Percentiles rank a stretch among this genome's conserved stretches.
Evolutionary conservation across 2,113 vertebrate species (phyloP).

Genomic region (Boulengeromyrus knoepffleri): DNA sequence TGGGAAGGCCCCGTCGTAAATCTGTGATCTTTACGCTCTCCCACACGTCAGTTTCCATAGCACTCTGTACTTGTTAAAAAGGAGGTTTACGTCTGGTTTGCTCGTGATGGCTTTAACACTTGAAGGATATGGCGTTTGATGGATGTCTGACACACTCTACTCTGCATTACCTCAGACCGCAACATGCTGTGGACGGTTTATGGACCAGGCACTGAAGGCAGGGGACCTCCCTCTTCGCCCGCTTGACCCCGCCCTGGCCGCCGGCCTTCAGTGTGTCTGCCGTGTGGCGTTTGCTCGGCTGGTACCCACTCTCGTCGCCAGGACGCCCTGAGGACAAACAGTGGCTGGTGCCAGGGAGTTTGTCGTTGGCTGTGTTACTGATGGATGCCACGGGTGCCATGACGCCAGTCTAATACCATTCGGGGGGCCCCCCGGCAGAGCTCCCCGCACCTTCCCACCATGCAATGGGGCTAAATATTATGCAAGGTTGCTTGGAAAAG

Average conservation of each 20-base stretch:
- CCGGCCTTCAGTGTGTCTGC: constrained; percentile 13
- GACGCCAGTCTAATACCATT: not conserved
- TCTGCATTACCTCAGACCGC: not conserved
- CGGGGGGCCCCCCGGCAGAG: not conserved
- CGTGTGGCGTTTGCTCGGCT: not conserved
- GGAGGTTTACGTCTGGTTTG: not conserved
- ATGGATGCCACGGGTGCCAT: not conserved
- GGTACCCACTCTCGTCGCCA: constrained; percentile 35
- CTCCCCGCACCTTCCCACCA: not conserved
- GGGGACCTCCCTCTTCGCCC: not conserved
- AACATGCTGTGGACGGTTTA: not conserved
- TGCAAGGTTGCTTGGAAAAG: constrained; percentile 37
- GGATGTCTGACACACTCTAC: not conserved
- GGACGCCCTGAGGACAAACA: constrained; percentile 49
- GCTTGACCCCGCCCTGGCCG: not conserved
- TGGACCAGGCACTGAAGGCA: not conserved
- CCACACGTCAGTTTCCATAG: not conserved
- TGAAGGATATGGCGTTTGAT: not conserved
- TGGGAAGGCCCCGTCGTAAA: not conserved
- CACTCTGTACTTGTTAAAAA: not conserved
- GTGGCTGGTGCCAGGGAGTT: constrained; percentile 41
- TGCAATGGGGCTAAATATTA: constrained; percentile 35
- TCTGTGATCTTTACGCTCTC: not conserved
- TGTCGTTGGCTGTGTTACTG: constrained; percentile 18
- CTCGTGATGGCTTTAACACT: constrained; percentile 6